Evolutionary conservation across 2,888 invertebrate species (phyloP), one percentile per base, ranked within the genome.

Genomic region (Stramonita haemastoma): DNA sequence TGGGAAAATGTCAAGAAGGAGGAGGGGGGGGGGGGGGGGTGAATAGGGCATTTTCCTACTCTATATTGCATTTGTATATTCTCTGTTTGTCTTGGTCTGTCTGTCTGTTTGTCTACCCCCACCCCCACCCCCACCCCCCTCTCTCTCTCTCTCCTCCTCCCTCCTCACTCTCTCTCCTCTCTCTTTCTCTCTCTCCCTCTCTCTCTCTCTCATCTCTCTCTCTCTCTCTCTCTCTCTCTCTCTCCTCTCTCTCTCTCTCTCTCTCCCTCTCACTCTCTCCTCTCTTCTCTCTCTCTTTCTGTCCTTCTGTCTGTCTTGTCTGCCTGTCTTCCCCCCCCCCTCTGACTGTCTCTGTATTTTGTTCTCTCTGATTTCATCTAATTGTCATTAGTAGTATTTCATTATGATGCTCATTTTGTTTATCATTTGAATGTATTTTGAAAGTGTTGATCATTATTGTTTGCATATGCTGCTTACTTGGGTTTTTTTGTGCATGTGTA

Each of bases 321-420:
- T 26, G 60, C 19, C 15, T 70, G 60, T 60, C 19, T 60, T 60
- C 19, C 19, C 19, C 13, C 19, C 19, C 19, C 19, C 19, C 11
- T 60, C 13, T 60, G 60, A 15, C 13, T 60, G 60, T 60, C 13
- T 60, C 13, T 60, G 60, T 60, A 19, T 60, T 11, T 60, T 11
- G 11, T 11, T 60, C 13, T 60, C 13, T 60, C 13, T 60, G 60
- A 15, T 11, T 60, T 11, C 19, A 0, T 5, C 0, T 5, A 0
- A 0, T 0, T 5, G 0, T 5, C 0, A 0, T 0, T 5, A 0
- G 0, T 0, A 0, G 0, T 5, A 0, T 5, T 2, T 1, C 2
- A 0, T 2, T 1, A 0, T 1, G 0, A 0, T 19, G 0, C 19
- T 1, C 60, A 0, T 1, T 19, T 19, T 1, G 0, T 1, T 2